Base-by-base conservation (phyloP, 2,888 invertebrate genomes). In the Platycheirus albimanus region DNA sequence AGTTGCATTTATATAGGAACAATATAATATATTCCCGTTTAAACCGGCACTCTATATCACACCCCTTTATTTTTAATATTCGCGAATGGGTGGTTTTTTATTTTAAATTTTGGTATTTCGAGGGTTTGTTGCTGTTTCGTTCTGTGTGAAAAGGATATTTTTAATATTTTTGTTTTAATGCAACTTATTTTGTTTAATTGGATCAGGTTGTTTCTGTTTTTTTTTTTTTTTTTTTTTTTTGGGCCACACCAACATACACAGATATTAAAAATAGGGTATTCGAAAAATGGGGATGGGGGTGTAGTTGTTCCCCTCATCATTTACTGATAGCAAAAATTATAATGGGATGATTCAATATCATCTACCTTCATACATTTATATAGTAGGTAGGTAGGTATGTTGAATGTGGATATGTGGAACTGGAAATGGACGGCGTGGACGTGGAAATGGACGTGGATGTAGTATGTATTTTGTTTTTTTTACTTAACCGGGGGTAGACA, bases 111-210 rank as follows among this genome's bases (percentile, higher is more conserved):
- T n/a, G n/a, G n/a, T n/a, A n/a, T 8, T 43, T 41, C 36, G 17
- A 1, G 24, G 10, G 15, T 11, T 58, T 38, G 1, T n/a, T n/a
- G n/a, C 56, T 20, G 20, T 51, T 66, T 36, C 24, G 45, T 10
- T 20, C 54, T 43, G 11, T 20, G 38, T 24, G 64, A n/a, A n/a
- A n/a, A n/a, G n/a, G 19, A 49, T 17, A 41, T 66, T 58, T 70
- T 81, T 81, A 43, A 56, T 64, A 49, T 71, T 67, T n/a, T 78
- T 54, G 49, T 78, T 83, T 67, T 67, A 77, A 36, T 63, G 63
- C 78, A 52, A 72, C 83, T 83, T 74, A 78, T 83, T 81, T 78
- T 83, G 78, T 74, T 78, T 72, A 83, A 71, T 61, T 75, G 70
- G 58, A 24, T 47, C 47, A 30, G 33, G 28, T 20, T 33, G 30